Base-by-base conservation (phyloP, 1,140 invertebrate genomes). In the Archegozetes longisetosus region DNA sequence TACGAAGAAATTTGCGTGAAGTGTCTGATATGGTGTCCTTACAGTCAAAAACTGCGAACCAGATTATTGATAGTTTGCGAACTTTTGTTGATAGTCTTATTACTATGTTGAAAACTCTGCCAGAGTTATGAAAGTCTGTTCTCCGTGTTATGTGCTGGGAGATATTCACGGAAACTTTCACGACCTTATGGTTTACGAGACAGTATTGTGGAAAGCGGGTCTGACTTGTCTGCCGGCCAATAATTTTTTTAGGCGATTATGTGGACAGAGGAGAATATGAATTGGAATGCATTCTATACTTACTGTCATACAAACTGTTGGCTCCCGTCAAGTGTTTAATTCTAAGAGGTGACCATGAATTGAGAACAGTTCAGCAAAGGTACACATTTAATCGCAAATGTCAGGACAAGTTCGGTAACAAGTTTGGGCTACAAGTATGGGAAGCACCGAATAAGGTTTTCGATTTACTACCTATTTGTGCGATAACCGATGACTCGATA, bases 371-470 rank as follows among this genome's bases (percentile, higher is more conserved):
- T 2, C 82, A 85, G 71, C 77, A 79, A 68, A 79, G 78, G 75
- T 84, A 84, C 66, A 80, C 79, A 4, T 85, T 85, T 70, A 76
- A 78, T 64, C 74, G 73, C 32, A 74, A 77, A 62, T 84, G 82
- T 65, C 55, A 75, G 13, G 68, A 66, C 0, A 84, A 84, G 70
- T 84, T 84, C 71, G 82, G 82, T 0, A 75, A 79, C 20, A 70
- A 70, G 24, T 67, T 80, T 26, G 82, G 81, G 0, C 53, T 63
- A 9, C 74, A 75, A 62, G 74, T 84, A 46, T 84, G 82, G 80
- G 78, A 80, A 55, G 74, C 77, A 6, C 73, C 84, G 2, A 85
- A 85, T 68, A 70, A 75, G 20, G 80, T 76, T 20, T 84, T 85
- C 70, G 83, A 85, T 71, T 71, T 67, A 17, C 76, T 85, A 74